Percentiles rank a stretch among this genome's conserved stretches.
Evolutionary conservation across 2,797 vertebrate species (phyloP).

Genomic region (Aselliscus stoliczkanus): DNA sequence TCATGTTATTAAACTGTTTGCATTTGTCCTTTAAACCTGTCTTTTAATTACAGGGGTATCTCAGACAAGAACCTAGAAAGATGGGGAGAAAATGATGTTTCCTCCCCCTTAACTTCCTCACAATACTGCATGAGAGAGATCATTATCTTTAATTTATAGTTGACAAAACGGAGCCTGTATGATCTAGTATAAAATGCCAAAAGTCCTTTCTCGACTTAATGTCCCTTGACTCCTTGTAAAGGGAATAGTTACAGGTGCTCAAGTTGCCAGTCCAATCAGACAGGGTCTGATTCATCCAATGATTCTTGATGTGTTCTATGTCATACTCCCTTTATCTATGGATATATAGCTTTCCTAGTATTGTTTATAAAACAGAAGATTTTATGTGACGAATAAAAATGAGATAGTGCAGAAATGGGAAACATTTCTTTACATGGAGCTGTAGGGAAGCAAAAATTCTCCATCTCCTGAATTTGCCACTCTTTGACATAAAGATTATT

Average conservation of each 20-base stretch:
- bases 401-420: background rate
- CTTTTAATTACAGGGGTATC: background rate
- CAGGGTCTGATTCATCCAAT: background rate
- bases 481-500: background rate
- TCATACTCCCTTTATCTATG: background rate
- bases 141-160: background rate
- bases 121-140: background rate
- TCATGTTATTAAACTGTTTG: background rate
- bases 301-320: background rate
- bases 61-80: background rate
- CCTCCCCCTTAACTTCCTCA: background rate
- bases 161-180: background rate
- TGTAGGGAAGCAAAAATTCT: background rate
- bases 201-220: background rate
- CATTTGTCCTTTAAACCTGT: background rate
- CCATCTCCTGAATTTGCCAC: background rate
- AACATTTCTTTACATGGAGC: background rate
- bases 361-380: constrained; percentile 7
- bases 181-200: background rate
- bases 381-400: background rate
- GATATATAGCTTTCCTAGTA: background rate
- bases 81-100: background rate
- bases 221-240: background rate
- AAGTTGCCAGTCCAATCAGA: background rate
- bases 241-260: background rate